phyloP scores from a whole-genome alignment of 2,888 invertebrate genomes.

The Anorthoa munda region DNA sequence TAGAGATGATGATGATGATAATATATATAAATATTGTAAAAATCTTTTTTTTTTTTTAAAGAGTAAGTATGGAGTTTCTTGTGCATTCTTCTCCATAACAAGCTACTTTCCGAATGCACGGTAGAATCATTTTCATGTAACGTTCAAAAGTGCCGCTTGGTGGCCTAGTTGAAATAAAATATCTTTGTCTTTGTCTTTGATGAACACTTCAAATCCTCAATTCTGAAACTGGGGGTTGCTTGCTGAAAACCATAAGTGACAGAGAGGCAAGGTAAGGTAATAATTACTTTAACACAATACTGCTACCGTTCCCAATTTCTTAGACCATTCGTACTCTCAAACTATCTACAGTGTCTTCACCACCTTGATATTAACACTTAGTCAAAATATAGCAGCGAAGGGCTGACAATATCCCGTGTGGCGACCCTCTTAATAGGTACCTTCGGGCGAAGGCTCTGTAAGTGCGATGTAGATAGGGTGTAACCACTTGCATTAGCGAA shows the following conservation, averaged over 20 bases:
- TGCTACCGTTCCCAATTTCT: slow-evolving; percentile 58
- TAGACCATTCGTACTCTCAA: slow-evolving; percentile 69
- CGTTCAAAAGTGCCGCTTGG: too few relatives aligned
- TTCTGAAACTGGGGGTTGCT: background rate
- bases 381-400: slow-evolving; percentile 83
- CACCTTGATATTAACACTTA: slow-evolving; percentile 83
- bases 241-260: background rate
- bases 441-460: slow-evolving; percentile 82
- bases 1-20: too few relatives aligned
- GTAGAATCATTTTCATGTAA: too few relatives aligned
- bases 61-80: too few relatives aligned
- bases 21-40: too few relatives aligned
- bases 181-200: too few relatives aligned
- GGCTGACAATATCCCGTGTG: slow-evolving; percentile 82
- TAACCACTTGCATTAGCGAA: slow-evolving; percentile 91
- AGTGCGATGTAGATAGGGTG: slow-evolving; percentile 88
- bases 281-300: slow-evolving; percentile 37
- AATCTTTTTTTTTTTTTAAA: too few relatives aligned
- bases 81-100: too few relatives aligned
- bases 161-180: too few relatives aligned
- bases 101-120: too few relatives aligned
- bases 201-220: background rate
- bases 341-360: slow-evolving; percentile 63
- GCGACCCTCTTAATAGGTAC: slow-evolving; percentile 88
- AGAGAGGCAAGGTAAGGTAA: slow-evolving; percentile 24